Conservation (phyloP, 2,797 vertebrate species). For the Ctenosaura bakeri region DNA sequence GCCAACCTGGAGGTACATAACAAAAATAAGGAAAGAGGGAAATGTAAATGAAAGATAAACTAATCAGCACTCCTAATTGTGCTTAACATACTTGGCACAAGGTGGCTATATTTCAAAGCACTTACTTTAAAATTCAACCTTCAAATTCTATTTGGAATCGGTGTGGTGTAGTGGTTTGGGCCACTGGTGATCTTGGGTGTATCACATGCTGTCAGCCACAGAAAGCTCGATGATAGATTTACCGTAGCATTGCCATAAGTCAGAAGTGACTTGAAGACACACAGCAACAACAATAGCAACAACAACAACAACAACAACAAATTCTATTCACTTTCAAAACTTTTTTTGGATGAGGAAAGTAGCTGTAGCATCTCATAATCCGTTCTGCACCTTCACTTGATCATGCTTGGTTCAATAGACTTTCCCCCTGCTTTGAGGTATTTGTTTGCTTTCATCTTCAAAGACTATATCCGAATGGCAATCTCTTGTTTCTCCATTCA, state of each 20-base stretch:
- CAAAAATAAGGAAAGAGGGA: not conserved
- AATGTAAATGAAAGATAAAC: not conserved
- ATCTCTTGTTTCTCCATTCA: conserved; percentile 22
- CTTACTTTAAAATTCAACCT: not conserved
- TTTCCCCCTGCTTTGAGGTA: not conserved
- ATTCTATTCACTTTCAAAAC: not conserved
- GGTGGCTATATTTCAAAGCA: not conserved
- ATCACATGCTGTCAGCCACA: no score
- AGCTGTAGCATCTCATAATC: not conserved
- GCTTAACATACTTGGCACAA: not conserved
- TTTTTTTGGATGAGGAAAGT: not conserved
- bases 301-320: not conserved
- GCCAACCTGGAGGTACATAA: no score
- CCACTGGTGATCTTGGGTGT: no score
- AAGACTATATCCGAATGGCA: not conserved
- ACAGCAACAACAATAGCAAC: no score
- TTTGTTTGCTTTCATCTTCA: conserved; percentile 22
- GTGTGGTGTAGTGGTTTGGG: no score
- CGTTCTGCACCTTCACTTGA: not conserved
- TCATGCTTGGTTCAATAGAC: not conserved
- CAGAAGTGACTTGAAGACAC: no score
- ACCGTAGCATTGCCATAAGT: no score
- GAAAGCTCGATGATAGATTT: no score
- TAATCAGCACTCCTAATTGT: not conserved
- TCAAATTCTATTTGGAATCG: not conserved